A percentile compares a stretch with the other conserved stretches of the same genome.
phyloP scores from a whole-genome alignment of 1,140 invertebrate species.

The Oedothorax gibbosus region DNA sequence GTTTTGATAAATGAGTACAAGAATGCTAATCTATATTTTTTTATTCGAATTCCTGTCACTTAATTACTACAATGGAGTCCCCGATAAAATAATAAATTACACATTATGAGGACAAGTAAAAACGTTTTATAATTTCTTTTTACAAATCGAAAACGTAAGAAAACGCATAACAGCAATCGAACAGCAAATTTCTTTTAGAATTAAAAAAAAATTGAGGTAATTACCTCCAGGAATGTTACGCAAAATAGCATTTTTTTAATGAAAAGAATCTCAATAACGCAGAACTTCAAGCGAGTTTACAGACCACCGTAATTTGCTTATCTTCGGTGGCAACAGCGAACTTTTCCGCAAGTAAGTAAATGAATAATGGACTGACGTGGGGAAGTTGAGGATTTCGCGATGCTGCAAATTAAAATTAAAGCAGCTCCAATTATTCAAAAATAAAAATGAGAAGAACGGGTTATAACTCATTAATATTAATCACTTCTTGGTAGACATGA shows the following conservation, averaged over 20 bases:
- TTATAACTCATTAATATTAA: constrained; percentile 51
- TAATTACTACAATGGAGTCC: not conserved
- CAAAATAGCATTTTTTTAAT: constrained; percentile 38
- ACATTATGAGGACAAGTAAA: not conserved
- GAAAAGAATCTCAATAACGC: constrained; percentile 48
- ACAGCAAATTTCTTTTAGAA: not conserved
- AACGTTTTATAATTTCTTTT: not conserved
- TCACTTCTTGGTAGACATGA: not conserved
- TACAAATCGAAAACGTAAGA: not conserved
- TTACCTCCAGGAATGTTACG: constrained; percentile 37
- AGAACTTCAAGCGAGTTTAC: too few species aligned
- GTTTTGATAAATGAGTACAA: not conserved
- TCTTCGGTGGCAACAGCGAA: constrained; percentile 29
- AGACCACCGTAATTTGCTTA: not conserved
- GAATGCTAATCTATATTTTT: not conserved
- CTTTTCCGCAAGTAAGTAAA: constrained; percentile 5
- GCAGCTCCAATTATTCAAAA: constrained; percentile 36
- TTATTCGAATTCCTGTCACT: not conserved
- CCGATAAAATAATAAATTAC: constrained; percentile 32
- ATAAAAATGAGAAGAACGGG: constrained; percentile 27
- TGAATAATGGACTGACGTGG: constrained; percentile 31
- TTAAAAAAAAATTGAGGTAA: constrained; percentile 6
- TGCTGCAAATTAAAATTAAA: constrained; percentile 27
- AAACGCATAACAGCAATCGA: constrained; percentile 9
- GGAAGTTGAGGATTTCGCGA: constrained; percentile 4